phyloP scores from a whole-genome alignment of 2,888 invertebrate genomes.

The Ochropleura plecta region DNA sequence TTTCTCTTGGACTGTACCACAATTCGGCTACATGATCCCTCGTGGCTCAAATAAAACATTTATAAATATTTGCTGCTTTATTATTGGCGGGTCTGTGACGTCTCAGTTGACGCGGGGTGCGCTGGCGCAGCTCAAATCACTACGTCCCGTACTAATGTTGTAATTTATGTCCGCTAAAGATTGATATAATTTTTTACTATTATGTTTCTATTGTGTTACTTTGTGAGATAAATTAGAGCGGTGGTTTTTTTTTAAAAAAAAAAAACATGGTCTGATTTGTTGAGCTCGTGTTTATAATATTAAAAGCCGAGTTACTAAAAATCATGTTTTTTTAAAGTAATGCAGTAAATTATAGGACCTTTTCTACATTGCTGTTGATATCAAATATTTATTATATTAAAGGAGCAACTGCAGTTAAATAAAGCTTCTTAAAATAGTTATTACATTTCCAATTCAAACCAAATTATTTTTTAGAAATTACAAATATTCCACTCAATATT shows the following conservation, averaged over 20 bases:
- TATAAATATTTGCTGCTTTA: constrained; percentile 89
- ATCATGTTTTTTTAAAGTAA: no score
- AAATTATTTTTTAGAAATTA: constrained; percentile 14
- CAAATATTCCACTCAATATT: constrained; percentile 15
- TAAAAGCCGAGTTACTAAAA: neutral
- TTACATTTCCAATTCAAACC: neutral
- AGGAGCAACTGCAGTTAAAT: neutral
- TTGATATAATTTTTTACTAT: constrained; percentile 64
- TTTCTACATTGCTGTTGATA: neutral
- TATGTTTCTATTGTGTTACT: constrained; percentile 56
- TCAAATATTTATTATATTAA: neutral
- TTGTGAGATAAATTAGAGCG: constrained; percentile 20
- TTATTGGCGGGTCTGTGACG: constrained; percentile 72
- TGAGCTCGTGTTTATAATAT: constrained; percentile 7
- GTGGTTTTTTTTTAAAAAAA: constrained; percentile 14
- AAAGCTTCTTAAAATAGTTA: neutral
- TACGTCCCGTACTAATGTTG: constrained; percentile 58
- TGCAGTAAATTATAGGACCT: neutral
- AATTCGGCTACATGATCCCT: constrained; percentile 72
- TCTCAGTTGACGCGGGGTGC: constrained; percentile 67
- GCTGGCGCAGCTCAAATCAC: constrained; percentile 63
- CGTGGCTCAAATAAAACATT: constrained; percentile 86
- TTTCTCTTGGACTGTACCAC: constrained; percentile 45
- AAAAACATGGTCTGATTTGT: neutral
- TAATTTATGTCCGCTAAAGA: constrained; percentile 64